These are phyloP conservation scores for Petromus typicus DNA, from an alignment of 2,113 vertebrate species.

Conservation along the genomic window DNA sequence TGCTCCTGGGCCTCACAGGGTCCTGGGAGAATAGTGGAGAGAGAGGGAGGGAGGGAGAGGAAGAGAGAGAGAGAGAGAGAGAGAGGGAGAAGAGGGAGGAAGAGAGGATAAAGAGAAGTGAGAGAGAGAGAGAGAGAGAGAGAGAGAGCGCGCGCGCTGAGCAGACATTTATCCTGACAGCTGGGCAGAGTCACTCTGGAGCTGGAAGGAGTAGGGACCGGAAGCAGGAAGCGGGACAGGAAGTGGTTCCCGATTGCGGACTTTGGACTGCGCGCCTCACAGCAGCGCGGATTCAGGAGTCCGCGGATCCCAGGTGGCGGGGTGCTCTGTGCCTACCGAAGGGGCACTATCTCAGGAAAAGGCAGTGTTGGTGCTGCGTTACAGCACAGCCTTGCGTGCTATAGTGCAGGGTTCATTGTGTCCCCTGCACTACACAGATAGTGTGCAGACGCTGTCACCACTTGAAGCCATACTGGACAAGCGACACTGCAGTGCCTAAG, in stretches of 20 bases:
- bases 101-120: too few species aligned
- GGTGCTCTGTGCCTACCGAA: too few species aligned
- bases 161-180: rapidly evolving
- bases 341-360: rapidly evolving
- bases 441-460: neutral
- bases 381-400: neutral
- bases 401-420: rapidly evolving
- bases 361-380: neutral
- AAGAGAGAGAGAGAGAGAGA: too few species aligned
- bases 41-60: too few species aligned
- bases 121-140: neutral
- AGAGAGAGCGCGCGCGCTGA: too few species aligned
- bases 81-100: too few species aligned
- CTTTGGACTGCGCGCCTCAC: rapidly evolving
- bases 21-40: neutral
- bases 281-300: neutral
- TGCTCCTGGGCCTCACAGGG: rapidly evolving
- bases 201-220: neutral
- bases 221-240: neutral
- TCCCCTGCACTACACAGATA: rapidly evolving
- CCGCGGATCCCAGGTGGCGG: rapidly evolving
- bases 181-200: too few species aligned
- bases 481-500: neutral
- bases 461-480: too few species aligned
- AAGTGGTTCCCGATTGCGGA: rapidly evolving